Evolutionary conservation across 2,797 vertebrate species (phyloP).

Genomic region (Sebastolobus alascanus): DNA sequence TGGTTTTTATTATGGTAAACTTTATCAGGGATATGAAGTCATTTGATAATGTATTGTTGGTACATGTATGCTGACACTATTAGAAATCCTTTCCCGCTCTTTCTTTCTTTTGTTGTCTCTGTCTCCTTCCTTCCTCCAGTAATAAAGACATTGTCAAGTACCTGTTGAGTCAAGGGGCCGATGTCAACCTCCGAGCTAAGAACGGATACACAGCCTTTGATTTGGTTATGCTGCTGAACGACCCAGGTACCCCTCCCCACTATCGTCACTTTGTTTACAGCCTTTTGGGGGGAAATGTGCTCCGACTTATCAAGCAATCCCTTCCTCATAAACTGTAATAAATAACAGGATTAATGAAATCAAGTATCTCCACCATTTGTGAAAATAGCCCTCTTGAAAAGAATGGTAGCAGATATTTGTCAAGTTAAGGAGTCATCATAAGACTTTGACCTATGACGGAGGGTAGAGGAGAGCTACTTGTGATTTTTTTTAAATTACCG

Average conservation of each 20-base stretch:
- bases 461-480: neutral
- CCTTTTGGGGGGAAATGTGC: neutral
- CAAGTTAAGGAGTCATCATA: neutral
- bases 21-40: neutral
- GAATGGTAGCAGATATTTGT: neutral
- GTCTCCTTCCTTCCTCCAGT: conserved; percentile 68
- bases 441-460: neutral
- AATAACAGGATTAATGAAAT: neutral
- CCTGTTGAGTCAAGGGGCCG: conserved; percentile 93
- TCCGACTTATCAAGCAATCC: neutral
- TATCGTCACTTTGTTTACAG: neutral
- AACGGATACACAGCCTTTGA: conserved; percentile 99
- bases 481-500: neutral
- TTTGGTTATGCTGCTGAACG: conserved; percentile 96
- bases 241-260: conserved; percentile 85
- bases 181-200: conserved; percentile 94
- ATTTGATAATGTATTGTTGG: neutral
- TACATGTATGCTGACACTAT: neutral
- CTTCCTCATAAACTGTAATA: neutral
- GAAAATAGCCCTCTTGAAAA: neutral
- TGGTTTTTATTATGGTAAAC: neutral
- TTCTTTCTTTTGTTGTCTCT: neutral
- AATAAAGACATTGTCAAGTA: conserved; percentile 98
- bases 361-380: neutral
- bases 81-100: neutral